Conservation (phyloP, 2,888 invertebrate species). For the Hedychridium roseum region DNA sequence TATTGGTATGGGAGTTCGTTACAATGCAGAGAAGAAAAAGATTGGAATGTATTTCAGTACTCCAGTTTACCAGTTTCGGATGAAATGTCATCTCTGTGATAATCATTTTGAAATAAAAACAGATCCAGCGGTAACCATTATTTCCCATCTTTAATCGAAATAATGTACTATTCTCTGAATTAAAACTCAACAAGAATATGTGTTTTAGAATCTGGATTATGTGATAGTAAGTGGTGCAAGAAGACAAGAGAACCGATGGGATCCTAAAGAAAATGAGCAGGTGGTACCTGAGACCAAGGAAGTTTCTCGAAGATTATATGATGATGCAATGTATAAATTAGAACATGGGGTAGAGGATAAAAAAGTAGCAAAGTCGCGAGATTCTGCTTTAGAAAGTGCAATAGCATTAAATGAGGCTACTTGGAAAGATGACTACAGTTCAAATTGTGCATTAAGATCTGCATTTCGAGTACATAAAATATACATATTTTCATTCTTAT, state of each 20-base stretch:
- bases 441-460: slow-evolving; percentile 85
- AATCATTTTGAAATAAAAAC: slow-evolving; percentile 98
- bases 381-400: slow-evolving; percentile 78
- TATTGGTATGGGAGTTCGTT: slow-evolving; percentile 99
- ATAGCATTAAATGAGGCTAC: slow-evolving; percentile 80
- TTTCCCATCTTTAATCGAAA: slow-evolving; percentile 5
- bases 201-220: slow-evolving; percentile 91
- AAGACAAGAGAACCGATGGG: slow-evolving; percentile 98
- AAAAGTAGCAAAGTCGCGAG: slow-evolving; percentile 73
- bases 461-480: slow-evolving; percentile 83
- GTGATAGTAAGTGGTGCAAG: slow-evolving; percentile 93
- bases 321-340: slow-evolving; percentile 97
- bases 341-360: slow-evolving; percentile 90
- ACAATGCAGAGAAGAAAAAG: slow-evolving; percentile 93
- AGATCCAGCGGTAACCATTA: slow-evolving; percentile 83
- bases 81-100: slow-evolving; percentile 98
- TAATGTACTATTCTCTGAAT: not conserved
- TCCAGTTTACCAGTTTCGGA: slow-evolving; percentile 96
- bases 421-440: slow-evolving; percentile 92
- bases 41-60: slow-evolving; percentile 98
- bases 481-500: not conserved
- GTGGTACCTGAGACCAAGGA: slow-evolving; percentile 92
- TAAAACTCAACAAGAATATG: slow-evolving; percentile 9
- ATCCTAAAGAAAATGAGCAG: slow-evolving; percentile 95
- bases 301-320: slow-evolving; percentile 85